Percentiles rank a stretch among this genome's conserved stretches.
Conservation (phyloP, 30 jellyfish, hydroid and myxozoan species). For the Aurelia sp. region DNA sequence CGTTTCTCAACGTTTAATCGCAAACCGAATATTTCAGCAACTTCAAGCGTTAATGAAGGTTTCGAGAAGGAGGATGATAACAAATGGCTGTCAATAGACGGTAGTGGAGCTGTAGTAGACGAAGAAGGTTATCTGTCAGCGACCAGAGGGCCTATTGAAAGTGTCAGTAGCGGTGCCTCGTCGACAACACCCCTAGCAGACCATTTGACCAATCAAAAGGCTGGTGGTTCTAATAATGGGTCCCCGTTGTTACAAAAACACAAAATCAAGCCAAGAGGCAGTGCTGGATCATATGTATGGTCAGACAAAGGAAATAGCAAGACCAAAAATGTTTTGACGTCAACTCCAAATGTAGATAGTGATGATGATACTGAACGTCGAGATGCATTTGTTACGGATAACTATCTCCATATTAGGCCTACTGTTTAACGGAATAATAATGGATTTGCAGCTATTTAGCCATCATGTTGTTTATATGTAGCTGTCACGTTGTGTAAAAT, state of each 20-base stretch:
- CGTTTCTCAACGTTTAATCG: constrained; percentile 24
- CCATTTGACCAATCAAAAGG: neutral
- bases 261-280: neutral
- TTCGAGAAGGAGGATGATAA: neutral
- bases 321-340: neutral
- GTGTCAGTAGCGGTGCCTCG: constrained; percentile 19
- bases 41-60: constrained; percentile 2
- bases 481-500: no score
- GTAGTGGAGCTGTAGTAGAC: neutral
- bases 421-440: no score
- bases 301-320: neutral
- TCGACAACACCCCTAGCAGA: constrained; percentile 58
- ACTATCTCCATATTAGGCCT: neutral
- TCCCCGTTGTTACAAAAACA: no score
- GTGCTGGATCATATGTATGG: neutral
- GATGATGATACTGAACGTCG: neutral
- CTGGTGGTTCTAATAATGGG: neutral
- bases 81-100: neutral
- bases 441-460: no score
- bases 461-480: no score
- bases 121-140: constrained; percentile 4
- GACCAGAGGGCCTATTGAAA: constrained; percentile 1
- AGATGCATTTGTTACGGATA: constrained; percentile 1
- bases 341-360: neutral
- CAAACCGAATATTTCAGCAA: neutral